These are phyloP conservation scores for Rallus limicola DNA, from an alignment of 2,113 vertebrate genomes.

Conservation along the genomic window DNA sequence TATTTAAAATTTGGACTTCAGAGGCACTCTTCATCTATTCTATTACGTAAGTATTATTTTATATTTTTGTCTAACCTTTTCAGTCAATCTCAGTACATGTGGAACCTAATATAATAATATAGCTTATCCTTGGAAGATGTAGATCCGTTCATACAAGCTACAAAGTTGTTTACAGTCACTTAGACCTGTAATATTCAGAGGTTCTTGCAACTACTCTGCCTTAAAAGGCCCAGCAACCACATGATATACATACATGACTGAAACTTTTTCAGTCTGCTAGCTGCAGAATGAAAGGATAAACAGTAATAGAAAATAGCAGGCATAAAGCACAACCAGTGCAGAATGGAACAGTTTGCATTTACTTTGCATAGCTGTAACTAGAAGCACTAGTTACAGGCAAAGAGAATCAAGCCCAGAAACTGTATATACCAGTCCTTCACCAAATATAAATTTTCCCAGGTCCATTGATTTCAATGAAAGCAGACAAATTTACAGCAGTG, in stretches of 20 bases:
- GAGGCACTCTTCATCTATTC: not conserved
- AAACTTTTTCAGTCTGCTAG: not conserved
- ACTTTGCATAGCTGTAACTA: not conserved
- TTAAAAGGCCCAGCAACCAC: not conserved
- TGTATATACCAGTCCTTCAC: not conserved
- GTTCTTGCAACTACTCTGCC: not conserved
- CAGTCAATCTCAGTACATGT: not conserved
- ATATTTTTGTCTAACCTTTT: not conserved
- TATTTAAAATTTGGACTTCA: not conserved
- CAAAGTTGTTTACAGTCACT: not conserved
- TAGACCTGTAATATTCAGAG: not conserved
- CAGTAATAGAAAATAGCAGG: slow-evolving; percentile 1
- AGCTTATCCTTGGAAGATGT: not conserved
- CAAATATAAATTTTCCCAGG: not conserved
- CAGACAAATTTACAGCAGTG: not conserved
- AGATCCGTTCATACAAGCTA: not conserved
- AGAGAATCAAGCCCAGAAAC: not conserved
- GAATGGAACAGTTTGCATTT: not conserved
- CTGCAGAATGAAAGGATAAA: not conserved
- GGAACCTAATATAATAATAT: not conserved
- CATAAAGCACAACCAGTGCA: not conserved
- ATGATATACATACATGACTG: not conserved
- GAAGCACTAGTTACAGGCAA: not conserved
- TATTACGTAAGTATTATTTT: not conserved
- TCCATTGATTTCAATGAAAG: not conserved